Evolutionary conservation across 2,888 invertebrate genomes (phyloP).

Genomic region (Cylloceria caligata): DNA sequence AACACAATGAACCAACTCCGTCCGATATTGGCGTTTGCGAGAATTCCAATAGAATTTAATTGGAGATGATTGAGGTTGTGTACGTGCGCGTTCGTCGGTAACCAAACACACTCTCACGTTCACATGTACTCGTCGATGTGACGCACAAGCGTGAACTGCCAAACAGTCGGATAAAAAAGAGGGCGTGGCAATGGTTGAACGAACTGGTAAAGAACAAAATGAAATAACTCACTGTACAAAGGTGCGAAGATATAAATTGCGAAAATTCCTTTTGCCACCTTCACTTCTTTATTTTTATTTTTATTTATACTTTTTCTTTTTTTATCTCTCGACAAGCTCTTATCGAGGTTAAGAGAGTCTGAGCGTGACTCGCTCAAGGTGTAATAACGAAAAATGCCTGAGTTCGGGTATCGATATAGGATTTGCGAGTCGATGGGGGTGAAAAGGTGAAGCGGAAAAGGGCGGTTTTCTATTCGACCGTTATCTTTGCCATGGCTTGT

Average conservation of each 20-base stretch:
- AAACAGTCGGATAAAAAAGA: not conserved
- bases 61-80: slow-evolving; percentile 80
- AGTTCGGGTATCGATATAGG: slow-evolving; percentile 16
- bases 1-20: slow-evolving; percentile 80
- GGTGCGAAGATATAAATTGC: slow-evolving; percentile 44
- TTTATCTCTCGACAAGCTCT: slow-evolving; percentile 8
- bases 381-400: slow-evolving; percentile 1
- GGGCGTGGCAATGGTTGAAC: not conserved
- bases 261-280: slow-evolving; percentile 34
- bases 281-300: not conserved
- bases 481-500: slow-evolving; percentile 29
- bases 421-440: not conserved
- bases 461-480: slow-evolving; percentile 18
- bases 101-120: slow-evolving; percentile 50
- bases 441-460: slow-evolving; percentile 7
- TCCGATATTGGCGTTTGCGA: slow-evolving; percentile 83
- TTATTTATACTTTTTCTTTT: not conserved
- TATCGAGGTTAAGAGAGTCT: not conserved
- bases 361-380: not conserved
- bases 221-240: slow-evolving; percentile 34
- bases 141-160: slow-evolving; percentile 5
- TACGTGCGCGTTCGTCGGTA: slow-evolving; percentile 14
- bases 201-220: slow-evolving; percentile 29
- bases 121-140: slow-evolving; percentile 14
- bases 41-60: slow-evolving; percentile 84